A percentile compares a stretch with the other conserved stretches of the same genome.
Conservation (phyloP, 2,797 vertebrate species). For the Spinus pinus region DNA sequence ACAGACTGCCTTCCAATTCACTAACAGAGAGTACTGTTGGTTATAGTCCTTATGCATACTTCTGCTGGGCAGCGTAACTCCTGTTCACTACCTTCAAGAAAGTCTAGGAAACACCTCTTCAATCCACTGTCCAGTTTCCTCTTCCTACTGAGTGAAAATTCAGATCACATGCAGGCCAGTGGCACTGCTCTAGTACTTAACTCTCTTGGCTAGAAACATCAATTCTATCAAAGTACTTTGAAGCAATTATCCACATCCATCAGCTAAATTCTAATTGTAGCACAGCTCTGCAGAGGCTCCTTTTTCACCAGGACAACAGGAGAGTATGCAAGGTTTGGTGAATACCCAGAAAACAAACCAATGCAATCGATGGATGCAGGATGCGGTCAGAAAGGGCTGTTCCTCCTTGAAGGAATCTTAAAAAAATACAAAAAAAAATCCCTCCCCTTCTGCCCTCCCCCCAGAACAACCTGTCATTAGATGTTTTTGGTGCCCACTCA, state of each 20-base stretch:
- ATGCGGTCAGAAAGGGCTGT: constrained; percentile 26
- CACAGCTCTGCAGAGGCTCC: constrained; percentile 59
- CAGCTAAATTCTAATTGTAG: constrained; percentile 33
- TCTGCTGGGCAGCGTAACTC: background rate
- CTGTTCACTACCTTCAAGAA: background rate
- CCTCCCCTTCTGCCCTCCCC: background rate
- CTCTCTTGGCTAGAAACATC: constrained; percentile 28
- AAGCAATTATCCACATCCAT: constrained; percentile 47
- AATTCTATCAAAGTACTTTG: constrained; percentile 33
- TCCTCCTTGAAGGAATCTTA: background rate
- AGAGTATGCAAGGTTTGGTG: constrained; percentile 41
- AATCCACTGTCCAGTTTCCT: constrained; percentile 26
- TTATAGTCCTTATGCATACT: constrained; percentile 7
- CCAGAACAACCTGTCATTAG: constrained; percentile 5
- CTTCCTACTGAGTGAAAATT: constrained; percentile 36
- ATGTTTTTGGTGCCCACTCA: constrained; percentile 42
- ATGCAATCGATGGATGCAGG: constrained; percentile 33
- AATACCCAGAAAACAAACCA: constrained; percentile 33
- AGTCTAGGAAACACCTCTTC: constrained; percentile 9
- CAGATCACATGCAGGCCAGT: background rate
- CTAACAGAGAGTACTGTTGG: background rate
- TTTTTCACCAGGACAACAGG: constrained; percentile 60
- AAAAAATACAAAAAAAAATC: background rate
- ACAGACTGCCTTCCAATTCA: background rate
- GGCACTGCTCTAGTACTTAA: constrained; percentile 21